Percentiles rank a stretch among this genome's conserved stretches.
Evolutionary conservation across 35 echinoderm and acorn worm species (phyloP).

Genomic region (Apostichopus californicus): DNA sequence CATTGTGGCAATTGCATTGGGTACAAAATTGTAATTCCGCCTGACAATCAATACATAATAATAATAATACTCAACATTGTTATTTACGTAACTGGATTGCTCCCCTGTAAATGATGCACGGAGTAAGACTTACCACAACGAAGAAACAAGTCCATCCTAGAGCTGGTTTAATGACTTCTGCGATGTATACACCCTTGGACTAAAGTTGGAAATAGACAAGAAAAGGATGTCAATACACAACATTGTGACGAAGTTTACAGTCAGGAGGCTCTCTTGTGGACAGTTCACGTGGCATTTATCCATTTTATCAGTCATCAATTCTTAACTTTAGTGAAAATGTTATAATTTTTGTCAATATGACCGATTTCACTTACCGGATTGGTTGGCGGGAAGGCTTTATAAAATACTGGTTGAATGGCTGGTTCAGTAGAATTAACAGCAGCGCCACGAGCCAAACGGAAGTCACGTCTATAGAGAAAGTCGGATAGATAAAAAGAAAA

Average conservation of each 20-base stretch:
- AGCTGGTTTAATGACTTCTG: neutral
- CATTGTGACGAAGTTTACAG: no score
- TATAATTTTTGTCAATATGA: no score
- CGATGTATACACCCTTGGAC: slow-evolving; percentile 5
- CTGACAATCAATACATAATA: no score
- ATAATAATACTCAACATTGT: no score
- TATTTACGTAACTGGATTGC: no score
- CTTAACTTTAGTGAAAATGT: no score
- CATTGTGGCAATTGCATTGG: no score
- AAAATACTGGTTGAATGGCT: slow-evolving; percentile 48
- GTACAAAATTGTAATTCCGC: no score
- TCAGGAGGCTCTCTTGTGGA: no score
- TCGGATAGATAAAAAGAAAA: neutral
- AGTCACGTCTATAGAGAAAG: slow-evolving; percentile 29
- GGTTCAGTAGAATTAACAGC: slow-evolving; percentile 28
- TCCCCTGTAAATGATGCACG: no score
- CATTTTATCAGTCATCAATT: no score
- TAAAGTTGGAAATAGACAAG: neutral
- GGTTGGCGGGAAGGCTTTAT: slow-evolving; percentile 2
- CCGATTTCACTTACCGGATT: slow-evolving; percentile 8
- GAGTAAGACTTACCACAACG: slow-evolving; percentile 16
- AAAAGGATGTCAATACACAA: neutral
- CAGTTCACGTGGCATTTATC: no score
- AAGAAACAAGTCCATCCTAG: slow-evolving; percentile 37
- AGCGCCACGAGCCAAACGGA: slow-evolving; percentile 37